Percentiles rank a stretch among this genome's conserved stretches.
These are phyloP conservation scores for Orius laevigatus DNA, from an alignment of 1,140 invertebrate genomes.

Conservation along the genomic window DNA sequence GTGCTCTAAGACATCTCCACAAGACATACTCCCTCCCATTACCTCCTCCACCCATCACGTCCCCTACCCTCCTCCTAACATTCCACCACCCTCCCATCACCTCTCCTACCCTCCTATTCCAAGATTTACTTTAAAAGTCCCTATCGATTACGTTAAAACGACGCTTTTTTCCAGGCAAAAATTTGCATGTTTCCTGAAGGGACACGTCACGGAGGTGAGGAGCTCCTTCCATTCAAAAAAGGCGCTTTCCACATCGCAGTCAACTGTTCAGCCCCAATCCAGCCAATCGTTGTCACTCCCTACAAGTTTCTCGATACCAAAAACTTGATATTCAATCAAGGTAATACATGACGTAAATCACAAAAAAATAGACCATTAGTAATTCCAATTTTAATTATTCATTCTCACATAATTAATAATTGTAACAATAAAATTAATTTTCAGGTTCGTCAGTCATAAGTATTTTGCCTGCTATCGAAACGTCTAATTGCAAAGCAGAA, in stretches of 20 bases:
- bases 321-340: slow-evolving; percentile 53
- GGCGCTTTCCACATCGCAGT: slow-evolving; percentile 87
- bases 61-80: too few species aligned
- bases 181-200: slow-evolving; percentile 66
- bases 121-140: too few species aligned
- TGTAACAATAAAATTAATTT: slow-evolving; percentile 14
- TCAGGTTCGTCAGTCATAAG: slow-evolving; percentile 47
- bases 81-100: too few species aligned
- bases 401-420: neutral
- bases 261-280: slow-evolving; percentile 61
- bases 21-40: too few species aligned
- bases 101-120: too few species aligned
- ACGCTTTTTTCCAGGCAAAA: slow-evolving; percentile 37
- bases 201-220: slow-evolving; percentile 45
- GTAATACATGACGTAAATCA: slow-evolving; percentile 37
- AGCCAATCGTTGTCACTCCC: slow-evolving; percentile 77
- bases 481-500: slow-evolving; percentile 40
- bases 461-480: slow-evolving; percentile 51
- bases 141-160: too few species aligned
- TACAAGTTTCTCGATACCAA: slow-evolving; percentile 67
- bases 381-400: neutral
- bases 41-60: too few species aligned
- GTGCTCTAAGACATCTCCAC: too few species aligned
- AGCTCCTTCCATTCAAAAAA: slow-evolving; percentile 71
- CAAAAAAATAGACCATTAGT: neutral